These are phyloP conservation scores for Podarcis raffonei DNA, from an alignment of 2,113 vertebrate genomes.

Conservation along the genomic window DNA sequence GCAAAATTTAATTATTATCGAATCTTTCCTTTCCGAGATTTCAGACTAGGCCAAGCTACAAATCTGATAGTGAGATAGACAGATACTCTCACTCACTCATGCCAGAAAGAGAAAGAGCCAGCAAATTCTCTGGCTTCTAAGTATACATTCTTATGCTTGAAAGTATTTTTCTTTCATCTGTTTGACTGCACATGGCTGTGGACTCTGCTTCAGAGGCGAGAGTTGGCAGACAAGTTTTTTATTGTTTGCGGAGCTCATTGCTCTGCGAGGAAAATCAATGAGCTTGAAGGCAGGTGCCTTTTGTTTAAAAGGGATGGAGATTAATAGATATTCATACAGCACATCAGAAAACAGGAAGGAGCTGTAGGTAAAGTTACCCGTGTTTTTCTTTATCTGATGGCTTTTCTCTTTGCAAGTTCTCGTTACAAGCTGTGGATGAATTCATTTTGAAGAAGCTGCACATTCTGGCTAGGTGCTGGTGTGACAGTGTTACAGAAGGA, in stretches of 20 bases:
- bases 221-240: background rate
- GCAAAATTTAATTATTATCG: background rate
- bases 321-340: slow-evolving; percentile 48
- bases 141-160: background rate
- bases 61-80: background rate
- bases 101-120: background rate
- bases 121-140: background rate
- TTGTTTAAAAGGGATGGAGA: slow-evolving; percentile 32
- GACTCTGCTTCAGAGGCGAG: background rate
- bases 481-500: background rate
- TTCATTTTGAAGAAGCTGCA: slow-evolving; percentile 27
- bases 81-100: background rate
- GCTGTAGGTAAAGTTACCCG: slow-evolving; percentile 9
- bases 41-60: background rate
- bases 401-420: slow-evolving; percentile 32
- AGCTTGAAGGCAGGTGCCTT: background rate
- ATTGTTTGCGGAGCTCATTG: slow-evolving; percentile 31
- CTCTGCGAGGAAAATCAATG: background rate
- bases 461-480: slow-evolving; percentile 9
- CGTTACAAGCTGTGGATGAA: slow-evolving; percentile 38
- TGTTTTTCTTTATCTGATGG: slow-evolving; percentile 40
- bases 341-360: background rate
- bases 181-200: background rate
- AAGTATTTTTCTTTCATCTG: background rate
- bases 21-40: background rate